phyloP scores from a whole-genome alignment of 2,113 vertebrate genomes.

The Myotis lucifugus region DNA sequence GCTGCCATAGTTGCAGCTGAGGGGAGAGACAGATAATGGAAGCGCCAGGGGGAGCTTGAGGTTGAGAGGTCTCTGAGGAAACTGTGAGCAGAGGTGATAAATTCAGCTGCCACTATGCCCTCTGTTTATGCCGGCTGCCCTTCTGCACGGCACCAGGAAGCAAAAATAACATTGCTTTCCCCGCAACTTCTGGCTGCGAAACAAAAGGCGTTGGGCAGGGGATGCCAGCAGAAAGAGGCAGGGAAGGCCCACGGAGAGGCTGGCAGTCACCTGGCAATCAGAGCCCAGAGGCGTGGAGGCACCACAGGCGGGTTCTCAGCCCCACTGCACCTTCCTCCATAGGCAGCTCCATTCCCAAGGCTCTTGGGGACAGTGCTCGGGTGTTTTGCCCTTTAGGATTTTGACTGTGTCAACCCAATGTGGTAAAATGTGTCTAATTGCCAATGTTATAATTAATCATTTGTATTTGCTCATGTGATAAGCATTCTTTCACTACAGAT shows the following conservation, averaged over 20 bases:
- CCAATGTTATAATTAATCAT: not conserved
- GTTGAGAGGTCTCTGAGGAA: not conserved
- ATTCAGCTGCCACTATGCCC: not conserved
- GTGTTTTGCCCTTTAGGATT: not conserved
- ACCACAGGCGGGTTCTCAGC: accelerated
- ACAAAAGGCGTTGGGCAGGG: not conserved
- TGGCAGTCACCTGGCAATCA: not conserved
- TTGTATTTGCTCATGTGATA: too few species aligned
- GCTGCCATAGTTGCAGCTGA: not conserved
- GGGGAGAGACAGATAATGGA: not conserved
- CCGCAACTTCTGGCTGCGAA: not conserved
- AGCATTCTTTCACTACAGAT: not conserved
- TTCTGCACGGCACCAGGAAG: not conserved
- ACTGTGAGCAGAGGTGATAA: not conserved
- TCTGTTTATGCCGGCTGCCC: not conserved
- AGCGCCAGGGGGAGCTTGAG: not conserved
- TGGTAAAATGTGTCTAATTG: not conserved
- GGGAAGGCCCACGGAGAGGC: not conserved
- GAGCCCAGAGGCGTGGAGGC: not conserved
- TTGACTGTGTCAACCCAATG: not conserved
- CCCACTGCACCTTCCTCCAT: not conserved
- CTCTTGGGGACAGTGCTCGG: not conserved
- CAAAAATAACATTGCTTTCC: not conserved
- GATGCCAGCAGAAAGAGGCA: not conserved
- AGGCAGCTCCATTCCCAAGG: not conserved